Base-by-base conservation (phyloP, 2,797 vertebrate species). In the Sebastiscus albofasciatus region DNA sequence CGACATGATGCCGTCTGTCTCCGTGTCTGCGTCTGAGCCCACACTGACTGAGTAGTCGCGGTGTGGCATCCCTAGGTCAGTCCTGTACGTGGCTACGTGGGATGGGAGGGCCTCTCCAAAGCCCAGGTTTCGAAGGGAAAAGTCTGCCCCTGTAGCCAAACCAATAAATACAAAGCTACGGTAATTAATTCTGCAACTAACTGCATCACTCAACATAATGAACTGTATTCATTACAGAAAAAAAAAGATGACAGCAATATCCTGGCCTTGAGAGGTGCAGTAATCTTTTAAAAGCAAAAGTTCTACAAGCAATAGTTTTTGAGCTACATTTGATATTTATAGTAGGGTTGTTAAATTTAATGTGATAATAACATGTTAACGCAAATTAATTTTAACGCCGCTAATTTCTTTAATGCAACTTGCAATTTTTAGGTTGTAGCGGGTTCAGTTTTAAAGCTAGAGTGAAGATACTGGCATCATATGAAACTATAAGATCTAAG, bases 21-120 rank as follows among this genome's bases (percentile, higher is more conserved):
- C 99, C 0, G 97, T 96, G 94, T 99, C 99, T 0, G 97, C 97
- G 0, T 99, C 99, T 0, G 98, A 99, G 86, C 97, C 96, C 0
- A 97, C 94, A 0, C 97, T 97, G 91, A 99, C 91, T 0, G 97
- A 98, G 87, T 98, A 99, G 68, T 99, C 97, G 0, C 97, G 97
- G 89, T 98, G 98, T 0, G 97, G 96, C 94, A 99, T 92, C 58
- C 97, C 96, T 0, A 97, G 90, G 81, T 99, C 98, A 1, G 96
- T 95, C 72, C 97, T 95, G 94, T 99, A 99, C 3, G 97, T 93
- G 67, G 97, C 96, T 16, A 97, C 96, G 0, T 98, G 98, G 0
- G 97, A 93, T 0, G 97, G 96, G 0, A 97, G 95, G 22, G 96
- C 95, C 0, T 99, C 98, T 11, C 95, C 97, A 0, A 99, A 97